These are phyloP conservation scores for Clupea harengus DNA, from an alignment of 2,113 vertebrate species.

Conservation along the genomic window DNA sequence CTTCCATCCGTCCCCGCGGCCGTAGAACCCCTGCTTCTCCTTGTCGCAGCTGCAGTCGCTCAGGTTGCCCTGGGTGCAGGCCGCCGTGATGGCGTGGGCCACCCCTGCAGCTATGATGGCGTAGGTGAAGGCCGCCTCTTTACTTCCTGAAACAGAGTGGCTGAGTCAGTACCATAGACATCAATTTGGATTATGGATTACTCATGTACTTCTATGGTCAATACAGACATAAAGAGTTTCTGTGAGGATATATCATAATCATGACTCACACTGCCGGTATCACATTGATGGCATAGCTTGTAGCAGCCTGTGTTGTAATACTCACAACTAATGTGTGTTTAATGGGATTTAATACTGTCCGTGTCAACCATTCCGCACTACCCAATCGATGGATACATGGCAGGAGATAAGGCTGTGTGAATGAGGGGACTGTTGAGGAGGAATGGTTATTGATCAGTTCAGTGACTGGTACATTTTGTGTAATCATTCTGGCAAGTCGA, in stretches of 20 bases:
- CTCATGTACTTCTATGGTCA: background rate
- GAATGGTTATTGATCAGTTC: conserved; percentile 64
- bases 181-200: background rate
- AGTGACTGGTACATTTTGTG: conserved; percentile 58
- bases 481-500: conserved; percentile 51
- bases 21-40: conserved; percentile 96
- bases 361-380: background rate
- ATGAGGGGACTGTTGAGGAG: conserved; percentile 62
- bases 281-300: background rate
- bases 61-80: conserved; percentile 94
- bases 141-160: conserved; percentile 77
- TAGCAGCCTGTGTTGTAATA: conserved; percentile 6
- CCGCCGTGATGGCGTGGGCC: conserved; percentile 90
- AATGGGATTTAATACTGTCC: background rate
- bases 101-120: conserved; percentile 94
- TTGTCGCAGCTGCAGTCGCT: conserved; percentile 96
- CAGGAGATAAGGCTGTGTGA: conserved; percentile 48
- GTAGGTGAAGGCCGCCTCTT: conserved; percentile 93
- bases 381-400: background rate
- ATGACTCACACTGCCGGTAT: background rate
- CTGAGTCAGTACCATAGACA: conserved; percentile 59
- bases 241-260: background rate
- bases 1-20: conserved; percentile 92
- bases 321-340: background rate
- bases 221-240: background rate